Percentiles rank a stretch among this genome's conserved stretches.
phyloP scores from a whole-genome alignment of 2,888 invertebrate genomes.

The Trissolcus japonicus region DNA sequence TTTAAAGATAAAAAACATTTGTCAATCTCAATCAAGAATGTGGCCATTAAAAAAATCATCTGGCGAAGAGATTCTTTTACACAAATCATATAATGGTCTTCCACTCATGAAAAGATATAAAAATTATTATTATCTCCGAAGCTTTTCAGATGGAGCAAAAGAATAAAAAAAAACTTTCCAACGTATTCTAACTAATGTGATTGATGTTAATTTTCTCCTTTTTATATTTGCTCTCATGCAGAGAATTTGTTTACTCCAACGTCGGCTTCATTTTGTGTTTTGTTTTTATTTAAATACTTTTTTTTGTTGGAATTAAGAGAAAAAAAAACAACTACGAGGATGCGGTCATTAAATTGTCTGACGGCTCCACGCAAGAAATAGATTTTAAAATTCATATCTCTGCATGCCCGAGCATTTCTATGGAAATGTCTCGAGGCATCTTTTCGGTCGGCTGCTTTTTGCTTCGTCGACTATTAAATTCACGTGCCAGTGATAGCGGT shows the following conservation, averaged over 20 bases:
- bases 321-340: not conserved
- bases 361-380: slow-evolving; percentile 8
- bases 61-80: too few relatives aligned
- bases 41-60: too few relatives aligned
- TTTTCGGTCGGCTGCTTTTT: slow-evolving; percentile 34
- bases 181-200: slow-evolving; percentile 8
- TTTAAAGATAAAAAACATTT: too few relatives aligned
- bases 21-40: too few relatives aligned
- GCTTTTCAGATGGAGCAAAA: too few relatives aligned
- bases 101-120: slow-evolving; percentile 20
- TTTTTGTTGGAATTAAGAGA: slow-evolving; percentile 2
- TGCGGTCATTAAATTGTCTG: slow-evolving; percentile 3
- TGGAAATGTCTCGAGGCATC: slow-evolving; percentile 31
- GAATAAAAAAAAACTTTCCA: slow-evolving; percentile 8
- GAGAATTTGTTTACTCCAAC: not conserved
- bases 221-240: not conserved
- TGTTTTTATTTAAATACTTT: not conserved
- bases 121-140: slow-evolving; percentile 2
- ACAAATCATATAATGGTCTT: slow-evolving; percentile 8
- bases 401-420: slow-evolving; percentile 15
- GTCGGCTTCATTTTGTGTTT: not conserved
- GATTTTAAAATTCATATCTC: slow-evolving; percentile 26
- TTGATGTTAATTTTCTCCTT: slow-evolving; percentile 7
- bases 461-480: slow-evolving; percentile 40
- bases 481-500: slow-evolving; percentile 35